These are phyloP conservation scores for Cyclargus thomasi DNA, from an alignment of 1,140 invertebrate genomes.

Conservation along the genomic window DNA sequence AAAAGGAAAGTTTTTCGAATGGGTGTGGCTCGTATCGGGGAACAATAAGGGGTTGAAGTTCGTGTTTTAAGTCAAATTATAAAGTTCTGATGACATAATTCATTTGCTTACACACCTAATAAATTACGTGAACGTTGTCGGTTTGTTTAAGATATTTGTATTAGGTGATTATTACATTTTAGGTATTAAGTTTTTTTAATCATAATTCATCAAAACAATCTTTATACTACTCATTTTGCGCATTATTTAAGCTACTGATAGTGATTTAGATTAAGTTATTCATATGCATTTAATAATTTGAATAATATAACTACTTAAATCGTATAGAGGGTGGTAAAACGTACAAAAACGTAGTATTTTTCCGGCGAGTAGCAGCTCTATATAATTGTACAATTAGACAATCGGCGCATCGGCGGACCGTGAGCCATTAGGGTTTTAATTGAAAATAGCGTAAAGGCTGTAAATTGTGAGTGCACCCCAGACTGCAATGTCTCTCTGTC, in stretches of 20 bases:
- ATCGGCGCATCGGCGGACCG: constrained; percentile 68
- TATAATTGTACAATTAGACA: constrained; percentile 57
- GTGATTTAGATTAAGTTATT: not conserved
- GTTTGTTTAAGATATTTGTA: not conserved
- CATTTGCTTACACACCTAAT: not conserved
- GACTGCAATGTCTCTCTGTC: constrained; percentile 40
- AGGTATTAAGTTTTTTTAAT: no score
- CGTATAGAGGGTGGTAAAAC: not conserved
- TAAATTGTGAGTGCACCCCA: constrained; percentile 68
- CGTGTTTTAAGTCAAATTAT: constrained; percentile 24
- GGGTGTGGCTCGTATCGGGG: constrained; percentile 42
- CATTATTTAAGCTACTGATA: no score
- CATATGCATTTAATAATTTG: not conserved
- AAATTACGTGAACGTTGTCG: not conserved
- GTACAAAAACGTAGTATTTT: not conserved
- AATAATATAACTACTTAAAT: not conserved
- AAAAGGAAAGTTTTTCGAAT: constrained; percentile 70
- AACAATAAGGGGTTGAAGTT: constrained; percentile 7
- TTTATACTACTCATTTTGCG: no score
- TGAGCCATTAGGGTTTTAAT: constrained; percentile 76
- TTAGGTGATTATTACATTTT: not conserved
- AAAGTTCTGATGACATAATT: constrained; percentile 40
- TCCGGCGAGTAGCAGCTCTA: constrained; percentile 30
- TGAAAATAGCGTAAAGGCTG: constrained; percentile 75
- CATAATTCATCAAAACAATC: no score